Conservation (phyloP, 1,140 invertebrate species). For the Tetramorium parvispinum region DNA sequence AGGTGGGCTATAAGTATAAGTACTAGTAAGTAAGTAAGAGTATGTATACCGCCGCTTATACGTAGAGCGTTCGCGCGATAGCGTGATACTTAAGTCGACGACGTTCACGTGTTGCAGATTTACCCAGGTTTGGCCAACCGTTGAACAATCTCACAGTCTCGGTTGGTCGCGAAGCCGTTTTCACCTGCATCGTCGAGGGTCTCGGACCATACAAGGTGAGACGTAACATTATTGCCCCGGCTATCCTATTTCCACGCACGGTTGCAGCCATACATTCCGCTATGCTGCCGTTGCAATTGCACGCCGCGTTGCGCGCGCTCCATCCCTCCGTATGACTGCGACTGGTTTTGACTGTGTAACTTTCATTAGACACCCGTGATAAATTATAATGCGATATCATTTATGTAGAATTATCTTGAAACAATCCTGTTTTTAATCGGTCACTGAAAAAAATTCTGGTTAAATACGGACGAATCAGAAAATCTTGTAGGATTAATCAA, state of each 20-base stretch:
- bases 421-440: neutral
- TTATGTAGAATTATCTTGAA: neutral
- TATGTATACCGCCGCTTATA: slow-evolving; percentile 57
- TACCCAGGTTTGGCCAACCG: slow-evolving; percentile 92
- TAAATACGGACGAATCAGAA: no score
- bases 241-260: slow-evolving; percentile 26
- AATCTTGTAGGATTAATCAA: no score
- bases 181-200: slow-evolving; percentile 93
- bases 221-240: slow-evolving; percentile 37
- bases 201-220: slow-evolving; percentile 91
- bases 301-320: slow-evolving; percentile 9
- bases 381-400: neutral
- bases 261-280: slow-evolving; percentile 13
- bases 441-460: no score
- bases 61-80: slow-evolving; percentile 55
- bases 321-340: neutral
- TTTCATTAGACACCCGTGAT: neutral
- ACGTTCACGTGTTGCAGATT: slow-evolving; percentile 84
- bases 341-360: slow-evolving; percentile 24
- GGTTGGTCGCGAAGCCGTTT: slow-evolving; percentile 91
- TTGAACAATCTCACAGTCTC: slow-evolving; percentile 93
- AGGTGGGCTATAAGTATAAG: slow-evolving; percentile 71
- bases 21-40: slow-evolving; percentile 69
- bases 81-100: slow-evolving; percentile 67
- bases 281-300: slow-evolving; percentile 43